Evolutionary conservation across 2,797 vertebrate genomes (phyloP), one percentile per base, ranked within the genome.

Genomic region (Cuculus canorus): DNA sequence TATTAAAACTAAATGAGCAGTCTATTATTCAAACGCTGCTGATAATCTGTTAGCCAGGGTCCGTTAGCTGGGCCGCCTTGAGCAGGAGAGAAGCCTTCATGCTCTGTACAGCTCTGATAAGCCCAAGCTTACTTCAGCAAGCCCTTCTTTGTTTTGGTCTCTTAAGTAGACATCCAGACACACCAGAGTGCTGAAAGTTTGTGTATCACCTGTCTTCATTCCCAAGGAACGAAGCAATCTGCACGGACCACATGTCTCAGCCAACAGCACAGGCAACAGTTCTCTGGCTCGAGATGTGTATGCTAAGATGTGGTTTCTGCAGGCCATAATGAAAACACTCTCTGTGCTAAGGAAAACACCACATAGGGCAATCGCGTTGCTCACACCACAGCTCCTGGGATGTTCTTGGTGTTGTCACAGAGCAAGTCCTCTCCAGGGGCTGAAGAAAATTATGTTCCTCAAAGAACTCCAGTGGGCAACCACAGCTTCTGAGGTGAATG

Each of bases 1-100:
- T 99, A 99, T 99, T 99, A 99, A 98, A 98, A 98, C 98, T 98
- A 99, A 99, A 99, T 98, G 98, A 99, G 98, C 98, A 99, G 98
- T 99, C 98, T 99, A 99, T 99, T 99, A 99, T 98, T 99, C 99
- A 99, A 98, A 98, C 92, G 97, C 98, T 97, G 93, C 97, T 98
- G 98, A 98, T 99, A 98, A 99, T 99, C 98, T 97, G 98, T 98
- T 99, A 98, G 98, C 98, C 98, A 98, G 98, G 98, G 98, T 98
- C 98, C 97, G 97, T 98, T 99, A 99, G 98, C 98, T 98, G 98
- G 98, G 98, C 98, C 98, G 97, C 98, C 98, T 98, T 97, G 97
- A 90, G 93, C 91, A 94, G 96, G 57, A 77, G 69, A 80, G 70
- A 91, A 95, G 94, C 80, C 90, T 83, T 65, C 71, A 33, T 81